Evolutionary conservation across 2,797 vertebrate species (phyloP).

Genomic region (Sebastes nivosus): DNA sequence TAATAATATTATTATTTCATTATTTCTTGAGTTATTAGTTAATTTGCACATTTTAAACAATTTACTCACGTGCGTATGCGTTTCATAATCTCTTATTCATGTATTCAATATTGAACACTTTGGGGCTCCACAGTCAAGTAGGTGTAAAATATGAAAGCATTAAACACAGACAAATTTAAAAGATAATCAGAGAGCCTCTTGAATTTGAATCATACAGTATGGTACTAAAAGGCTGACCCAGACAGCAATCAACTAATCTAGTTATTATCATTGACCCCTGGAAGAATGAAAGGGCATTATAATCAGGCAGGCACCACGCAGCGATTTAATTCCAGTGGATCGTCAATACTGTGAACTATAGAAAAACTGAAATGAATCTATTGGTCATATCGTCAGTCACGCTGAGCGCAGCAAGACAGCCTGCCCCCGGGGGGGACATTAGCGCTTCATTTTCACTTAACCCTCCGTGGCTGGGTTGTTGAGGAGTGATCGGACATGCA

Average conservation of each 20-base stretch:
- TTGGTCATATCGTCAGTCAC: slow-evolving; percentile 44
- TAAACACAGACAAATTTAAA: neutral
- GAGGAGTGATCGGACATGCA: neutral
- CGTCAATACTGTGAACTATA: slow-evolving; percentile 50
- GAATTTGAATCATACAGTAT: slow-evolving; percentile 13
- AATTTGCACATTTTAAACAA: neutral
- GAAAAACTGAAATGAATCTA: slow-evolving; percentile 54
- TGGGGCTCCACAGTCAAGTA: neutral
- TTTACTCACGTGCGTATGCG: neutral
- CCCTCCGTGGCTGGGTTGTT: slow-evolving; percentile 20
- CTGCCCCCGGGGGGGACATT: slow-evolving; percentile 22
- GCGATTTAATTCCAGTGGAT: slow-evolving; percentile 39
- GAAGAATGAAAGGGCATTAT: slow-evolving; percentile 37
- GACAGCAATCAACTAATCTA: slow-evolving; percentile 32
- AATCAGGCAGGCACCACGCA: slow-evolving; percentile 42
- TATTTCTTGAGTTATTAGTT: neutral
- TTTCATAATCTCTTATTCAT: neutral
- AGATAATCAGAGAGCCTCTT: slow-evolving; percentile 13
- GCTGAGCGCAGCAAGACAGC: slow-evolving; percentile 30
- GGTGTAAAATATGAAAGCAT: neutral
- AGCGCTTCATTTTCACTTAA: slow-evolving; percentile 54
- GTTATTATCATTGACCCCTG: slow-evolving; percentile 60
- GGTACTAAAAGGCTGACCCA: slow-evolving; percentile 19
- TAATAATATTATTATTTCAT: neutral
- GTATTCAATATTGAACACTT: neutral